phyloP scores from a whole-genome alignment of 2,797 vertebrate species.

The Leucoraja ocellata region DNA sequence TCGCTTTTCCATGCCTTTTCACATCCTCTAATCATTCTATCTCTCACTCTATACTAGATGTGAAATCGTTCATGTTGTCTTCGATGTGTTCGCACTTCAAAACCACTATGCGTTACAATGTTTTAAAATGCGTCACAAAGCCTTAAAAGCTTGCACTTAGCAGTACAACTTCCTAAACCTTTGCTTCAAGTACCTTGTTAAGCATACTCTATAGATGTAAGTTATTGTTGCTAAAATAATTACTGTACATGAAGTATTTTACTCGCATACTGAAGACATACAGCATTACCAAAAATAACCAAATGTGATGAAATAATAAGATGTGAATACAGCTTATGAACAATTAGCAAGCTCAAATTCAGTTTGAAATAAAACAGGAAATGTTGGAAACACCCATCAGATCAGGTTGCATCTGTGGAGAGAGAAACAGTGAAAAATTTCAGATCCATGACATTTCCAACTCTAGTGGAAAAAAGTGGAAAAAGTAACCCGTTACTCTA shows the following conservation, averaged over 20 bases:
- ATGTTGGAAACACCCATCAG: no score
- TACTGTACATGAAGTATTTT: no score
- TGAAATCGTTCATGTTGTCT: not conserved
- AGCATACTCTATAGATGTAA: not conserved
- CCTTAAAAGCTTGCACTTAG: not conserved
- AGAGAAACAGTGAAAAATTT: no score
- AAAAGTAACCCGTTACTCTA: no score
- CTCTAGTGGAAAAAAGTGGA: no score
- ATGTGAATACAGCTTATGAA: not conserved
- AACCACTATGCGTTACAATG: not conserved
- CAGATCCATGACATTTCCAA: no score
- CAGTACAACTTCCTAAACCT: not conserved
- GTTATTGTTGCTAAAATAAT: not conserved
- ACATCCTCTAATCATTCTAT: not conserved
- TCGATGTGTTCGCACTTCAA: not conserved
- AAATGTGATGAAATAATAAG: not conserved
- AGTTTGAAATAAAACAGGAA: no score
- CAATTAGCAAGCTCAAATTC: not conserved
- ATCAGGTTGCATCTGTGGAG: no score
- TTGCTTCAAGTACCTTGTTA: not conserved
- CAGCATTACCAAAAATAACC: not conserved
- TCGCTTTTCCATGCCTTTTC: not conserved
- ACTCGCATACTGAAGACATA: not conserved
- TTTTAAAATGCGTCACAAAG: not conserved
- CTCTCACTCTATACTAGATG: not conserved